A percentile compares a stretch with the other conserved stretches of the same genome.
These are phyloP conservation scores for Monoplex corrugatus DNA, from an alignment of 2,888 invertebrate species.

Conservation along the genomic window DNA sequence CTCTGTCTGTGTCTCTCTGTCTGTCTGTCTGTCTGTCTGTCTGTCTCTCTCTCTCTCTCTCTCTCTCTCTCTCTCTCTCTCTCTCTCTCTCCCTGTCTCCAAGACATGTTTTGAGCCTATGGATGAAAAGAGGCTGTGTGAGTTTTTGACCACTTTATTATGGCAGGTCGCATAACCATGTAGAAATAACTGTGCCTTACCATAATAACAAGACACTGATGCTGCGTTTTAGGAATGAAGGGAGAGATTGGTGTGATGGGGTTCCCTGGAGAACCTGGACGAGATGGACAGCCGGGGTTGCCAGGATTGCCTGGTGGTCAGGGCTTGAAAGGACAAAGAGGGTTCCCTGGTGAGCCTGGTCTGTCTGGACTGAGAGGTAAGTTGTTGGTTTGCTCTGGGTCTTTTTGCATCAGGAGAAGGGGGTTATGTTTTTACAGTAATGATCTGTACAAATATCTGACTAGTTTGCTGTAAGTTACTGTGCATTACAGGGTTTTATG, in stretches of 20 bases:
- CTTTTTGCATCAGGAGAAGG: too few species aligned
- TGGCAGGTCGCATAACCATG: too few species aligned
- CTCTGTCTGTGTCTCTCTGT: neutral
- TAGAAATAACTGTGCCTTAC: too few species aligned
- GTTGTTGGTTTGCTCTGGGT: neutral
- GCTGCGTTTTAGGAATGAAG: conserved; percentile 16
- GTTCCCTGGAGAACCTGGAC: conserved; percentile 78
- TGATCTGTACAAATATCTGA: too few species aligned
- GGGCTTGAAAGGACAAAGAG: conserved; percentile 47
- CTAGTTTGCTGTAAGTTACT: too few species aligned
- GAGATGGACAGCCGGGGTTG: conserved; percentile 50
- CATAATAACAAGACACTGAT: neutral
- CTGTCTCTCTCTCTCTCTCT: conserved; percentile 17
- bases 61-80: conserved; percentile 13
- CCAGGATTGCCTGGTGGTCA: conserved; percentile 45
- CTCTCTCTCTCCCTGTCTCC: neutral
- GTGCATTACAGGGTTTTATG: too few species aligned
- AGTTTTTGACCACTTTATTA: too few species aligned
- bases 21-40: neutral
- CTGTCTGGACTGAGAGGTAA: conserved; percentile 41
- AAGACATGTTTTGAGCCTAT: neutral
- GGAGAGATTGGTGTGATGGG: conserved; percentile 43
- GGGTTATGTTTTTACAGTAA: too few species aligned
- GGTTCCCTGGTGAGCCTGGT: conserved; percentile 47
- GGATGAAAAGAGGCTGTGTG: too few species aligned